These are phyloP conservation scores for Lysiphlebus fabarum DNA, from an alignment of 1,140 invertebrate genomes.

Conservation along the genomic window DNA sequence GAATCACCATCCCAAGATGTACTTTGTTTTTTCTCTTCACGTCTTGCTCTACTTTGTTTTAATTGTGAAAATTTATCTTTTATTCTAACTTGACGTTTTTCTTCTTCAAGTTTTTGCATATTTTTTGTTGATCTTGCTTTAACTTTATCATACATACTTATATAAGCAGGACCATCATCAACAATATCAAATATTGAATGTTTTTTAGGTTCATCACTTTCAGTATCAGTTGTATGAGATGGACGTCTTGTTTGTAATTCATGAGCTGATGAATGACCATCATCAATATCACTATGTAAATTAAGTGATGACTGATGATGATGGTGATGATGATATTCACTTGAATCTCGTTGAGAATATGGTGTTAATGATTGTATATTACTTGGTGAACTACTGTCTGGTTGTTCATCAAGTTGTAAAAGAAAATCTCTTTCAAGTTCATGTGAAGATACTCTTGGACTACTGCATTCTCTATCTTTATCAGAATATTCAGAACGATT, in stretches of 20 bases:
- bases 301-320: slow-evolving; percentile 36
- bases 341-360: slow-evolving; percentile 29
- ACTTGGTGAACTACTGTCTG: slow-evolving; percentile 36
- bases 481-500: slow-evolving; percentile 27
- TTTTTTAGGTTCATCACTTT: slow-evolving; percentile 75
- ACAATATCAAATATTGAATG: slow-evolving; percentile 91
- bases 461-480: slow-evolving; percentile 44
- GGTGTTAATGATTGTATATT: slow-evolving; percentile 33
- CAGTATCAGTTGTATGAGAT: slow-evolving; percentile 57
- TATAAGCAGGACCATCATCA: slow-evolving; percentile 85
- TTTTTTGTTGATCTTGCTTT: slow-evolving; percentile 91
- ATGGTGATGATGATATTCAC: slow-evolving; percentile 37
- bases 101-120: slow-evolving; percentile 86
- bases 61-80: slow-evolving; percentile 86
- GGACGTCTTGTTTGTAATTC: slow-evolving; percentile 49
- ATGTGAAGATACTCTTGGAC: slow-evolving; percentile 45
- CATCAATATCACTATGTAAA: slow-evolving; percentile 46
- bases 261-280: slow-evolving; percentile 43
- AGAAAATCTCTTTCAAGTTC: slow-evolving; percentile 65
- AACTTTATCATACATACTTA: slow-evolving; percentile 98
- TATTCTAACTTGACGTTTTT: slow-evolving; percentile 80
- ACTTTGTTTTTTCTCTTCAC: slow-evolving; percentile 82
- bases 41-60: slow-evolving; percentile 80
- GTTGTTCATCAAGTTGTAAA: slow-evolving; percentile 56
- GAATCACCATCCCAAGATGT: slow-evolving; percentile 82